Base-by-base conservation (phyloP, 1,140 invertebrate genomes). In the Diabrotica undecimpunctata region DNA sequence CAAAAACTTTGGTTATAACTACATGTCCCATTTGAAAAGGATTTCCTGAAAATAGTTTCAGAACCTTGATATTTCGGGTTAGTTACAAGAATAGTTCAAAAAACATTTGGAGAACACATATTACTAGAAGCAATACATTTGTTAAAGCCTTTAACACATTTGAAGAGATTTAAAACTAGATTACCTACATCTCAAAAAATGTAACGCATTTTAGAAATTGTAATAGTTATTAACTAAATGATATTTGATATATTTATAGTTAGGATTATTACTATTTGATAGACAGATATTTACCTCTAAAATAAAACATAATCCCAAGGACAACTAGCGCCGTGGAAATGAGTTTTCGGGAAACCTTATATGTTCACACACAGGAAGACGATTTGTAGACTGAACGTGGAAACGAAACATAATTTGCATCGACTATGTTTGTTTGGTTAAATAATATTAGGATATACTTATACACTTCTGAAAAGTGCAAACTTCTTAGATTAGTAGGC, bases 391-490 rank as follows among this genome's bases (percentile, higher is more conserved):
- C 41, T 46, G 41, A 46, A 46, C 41, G 8, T 46, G n/a, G 8
- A 10, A 46, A 46, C 41, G 41, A 46, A 5, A 46, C n/a, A n/a
- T 10, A 46, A n/a, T 46, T 46, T 46, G 41, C 41, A 46, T 46
- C 41, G n/a, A n/a, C 41, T 46, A 10, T 10, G 41, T 46, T 46
- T 46, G 41, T 46, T 46, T 46, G 41, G 41, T 46, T n/a, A 46
- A n/a, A 46, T 46, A 46, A 46, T 46, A 46, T 46, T 25, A 25
- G n/a, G 41, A 46, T 46, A 46, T 46, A 46, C 41, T 46, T n/a
- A 46, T 46, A 6, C 25, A 25, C n/a, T 46, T 46, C n/a, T 10
- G 8, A 46, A 46, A 46, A 46, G 41, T 46, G 41, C 41, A 46
- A 46, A n/a, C 41, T n/a, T n/a, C 8, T 46, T 46, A 46, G n/a